Base-by-base conservation (phyloP, 2,888 invertebrate species). In the Mermis nigrescens region DNA sequence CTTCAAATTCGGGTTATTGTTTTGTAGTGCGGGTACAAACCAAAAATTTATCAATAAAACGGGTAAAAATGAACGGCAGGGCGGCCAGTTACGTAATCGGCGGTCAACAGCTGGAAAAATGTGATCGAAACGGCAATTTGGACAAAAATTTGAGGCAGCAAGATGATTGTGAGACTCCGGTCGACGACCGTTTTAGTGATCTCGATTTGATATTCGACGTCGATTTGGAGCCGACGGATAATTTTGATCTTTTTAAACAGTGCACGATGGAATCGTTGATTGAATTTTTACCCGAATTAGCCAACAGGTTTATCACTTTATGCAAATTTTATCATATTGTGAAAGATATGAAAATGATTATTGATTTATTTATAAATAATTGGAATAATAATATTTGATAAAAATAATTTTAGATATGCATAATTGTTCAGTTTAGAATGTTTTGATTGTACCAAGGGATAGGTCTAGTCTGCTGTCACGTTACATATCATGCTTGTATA, bases 161-260 rank as follows among this genome's bases (percentile, higher is more conserved):
- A 38, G 19, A 38, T 19, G 38, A 38, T 38, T 12, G 19, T 38
- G 38, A 38, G 19, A 85, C 85, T 65, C 84, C 85, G 70, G 82
- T 72, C 57, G 66, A 85, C 62, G 74, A 75, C 63, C 70, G 86
- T 60, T 98, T 91, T 80, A 94, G 94, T 76, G 98, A 98, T 77
- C 81, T 98, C 74, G 98, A 98, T 79, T 83, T 98, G 76, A 98
- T 98, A 75, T 98, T 95, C 80, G 90, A 86, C 68, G 89, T 95
- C 65, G 90, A 92, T 69, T 53, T 53, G 65, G 82, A 85, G 64
- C 72, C 71, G 59, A 53, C 45, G 27, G 68, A 82, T 57, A 82
- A 87, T 64, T 86, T 91, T 76, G 94, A 95, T 78, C 84, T 86
- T 70, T 90, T 95, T 67, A 92, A 94, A 77, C 83, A 85, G 58